Conservation (phyloP, 1,140 invertebrate species). For the Ips typographus region DNA sequence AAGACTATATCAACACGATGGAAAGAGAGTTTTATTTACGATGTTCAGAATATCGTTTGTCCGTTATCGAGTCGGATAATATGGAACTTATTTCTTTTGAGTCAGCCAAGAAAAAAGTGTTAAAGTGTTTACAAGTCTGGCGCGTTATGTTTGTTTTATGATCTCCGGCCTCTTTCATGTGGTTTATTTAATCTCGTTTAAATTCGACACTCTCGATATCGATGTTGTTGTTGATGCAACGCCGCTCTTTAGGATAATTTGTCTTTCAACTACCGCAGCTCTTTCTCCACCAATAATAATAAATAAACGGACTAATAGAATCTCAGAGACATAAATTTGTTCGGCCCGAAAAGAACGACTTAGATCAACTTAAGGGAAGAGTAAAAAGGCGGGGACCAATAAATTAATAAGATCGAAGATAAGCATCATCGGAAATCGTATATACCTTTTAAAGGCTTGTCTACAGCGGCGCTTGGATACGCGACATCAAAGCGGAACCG, state of each 20-base stretch:
- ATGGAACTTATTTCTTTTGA: constrained; percentile 21
- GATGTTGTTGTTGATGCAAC: neutral
- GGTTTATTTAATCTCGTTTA: constrained; percentile 25
- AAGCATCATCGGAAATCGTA: constrained; percentile 26
- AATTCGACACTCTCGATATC: constrained; percentile 18
- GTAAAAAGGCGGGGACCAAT: constrained; percentile 10
- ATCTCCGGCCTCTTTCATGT: constrained; percentile 15
- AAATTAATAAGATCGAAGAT: constrained; percentile 30
- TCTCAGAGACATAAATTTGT: constrained; percentile 6
- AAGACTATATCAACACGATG: neutral
- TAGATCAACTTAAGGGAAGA: neutral
- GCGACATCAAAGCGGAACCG: constrained; percentile 17
- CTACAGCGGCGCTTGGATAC: constrained; percentile 28
- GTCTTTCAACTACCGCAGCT: neutral
- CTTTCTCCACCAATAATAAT: neutral
- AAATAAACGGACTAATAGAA: neutral
- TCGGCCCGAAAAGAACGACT: neutral
- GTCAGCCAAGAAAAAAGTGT: constrained; percentile 23
- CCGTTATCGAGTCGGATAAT: constrained; percentile 12
- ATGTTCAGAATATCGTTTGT: constrained; percentile 18
- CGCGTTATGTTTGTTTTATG: constrained; percentile 28
- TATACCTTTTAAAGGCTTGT: constrained; percentile 26
- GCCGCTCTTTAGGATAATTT: neutral
- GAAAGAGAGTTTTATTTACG: constrained; percentile 3
- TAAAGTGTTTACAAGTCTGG: constrained; percentile 25